Evolutionary conservation across 2,113 vertebrate species (phyloP), one percentile per base, ranked within the genome.

Genomic region (Rallus limicola): DNA sequence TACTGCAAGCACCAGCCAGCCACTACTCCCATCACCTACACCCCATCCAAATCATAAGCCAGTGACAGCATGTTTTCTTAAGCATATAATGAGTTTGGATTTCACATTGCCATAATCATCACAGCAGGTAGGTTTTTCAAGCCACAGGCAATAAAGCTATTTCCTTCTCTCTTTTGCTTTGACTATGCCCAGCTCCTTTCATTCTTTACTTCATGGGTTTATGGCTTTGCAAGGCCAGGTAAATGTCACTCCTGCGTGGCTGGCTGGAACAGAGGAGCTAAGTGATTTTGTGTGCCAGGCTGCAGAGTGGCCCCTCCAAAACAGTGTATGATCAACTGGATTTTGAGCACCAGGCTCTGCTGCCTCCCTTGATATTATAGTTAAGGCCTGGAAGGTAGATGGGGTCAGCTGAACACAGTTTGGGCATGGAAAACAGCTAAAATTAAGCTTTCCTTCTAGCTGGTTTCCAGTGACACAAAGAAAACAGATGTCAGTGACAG

Each of bases 41-140:
- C 10, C 24, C 65, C 31, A 40, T 0, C 3, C 7, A 90, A 90
- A 86, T 48, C 60, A 80, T 48, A 91, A 93, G 62, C 33, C 85
- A 75, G 29, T 2, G 5, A 59, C 85, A 44, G 55, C 0, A 2
- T 67, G 23, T 42, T 93, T 85, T 59, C 60, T 56, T 70, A 71
- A 38, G 42, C 56, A 56, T 70, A n/a, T 14, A 36, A 58, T 23
- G 26, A 64, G 34, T 90, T 83, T 86, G 56, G 48, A 55, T 71
- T 81, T 62, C 81, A 42, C 72, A 58, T 14, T 55, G n/a, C 59
- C 75, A 85, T 40, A 80, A 88, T 74, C 24, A 75, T 48, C 62
- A 86, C 33, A 90, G 38, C 33, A 90, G 60, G 76, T 50, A 92
- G 72, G 80, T 84, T 90, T 94, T 72, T 81, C 40, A 94, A 68